Conservation (phyloP, 2,113 vertebrate species). For the Telmatochromis sp. region DNA sequence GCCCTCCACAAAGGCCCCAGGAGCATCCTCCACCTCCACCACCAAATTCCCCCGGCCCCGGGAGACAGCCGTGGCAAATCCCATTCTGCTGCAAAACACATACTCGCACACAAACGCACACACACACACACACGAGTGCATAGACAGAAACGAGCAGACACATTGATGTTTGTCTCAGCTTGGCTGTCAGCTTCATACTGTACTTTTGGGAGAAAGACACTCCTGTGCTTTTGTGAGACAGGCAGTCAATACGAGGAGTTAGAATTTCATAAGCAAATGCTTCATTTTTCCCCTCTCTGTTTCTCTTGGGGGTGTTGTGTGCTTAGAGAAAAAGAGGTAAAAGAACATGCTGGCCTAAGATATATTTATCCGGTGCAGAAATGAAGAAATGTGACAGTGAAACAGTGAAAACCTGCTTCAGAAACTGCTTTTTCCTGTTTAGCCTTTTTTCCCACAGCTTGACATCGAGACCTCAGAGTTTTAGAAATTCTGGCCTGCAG, state of each 20-base stretch:
- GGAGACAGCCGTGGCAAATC: constrained; percentile 59
- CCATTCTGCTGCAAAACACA: constrained; percentile 45
- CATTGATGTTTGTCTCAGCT: constrained; percentile 41
- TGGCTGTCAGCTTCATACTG: constrained; percentile 44
- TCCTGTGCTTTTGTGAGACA: constrained; percentile 10
- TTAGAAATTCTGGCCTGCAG: neutral
- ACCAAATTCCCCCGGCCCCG: constrained; percentile 41
- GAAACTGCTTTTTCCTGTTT: neutral
- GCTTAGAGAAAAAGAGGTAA: neutral
- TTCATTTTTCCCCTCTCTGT: constrained; percentile 15
- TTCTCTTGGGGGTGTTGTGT: constrained; percentile 22
- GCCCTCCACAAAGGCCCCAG: constrained; percentile 51
- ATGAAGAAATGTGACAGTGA: neutral
- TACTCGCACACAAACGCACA: neutral
- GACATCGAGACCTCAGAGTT: neutral
- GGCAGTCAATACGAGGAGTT: constrained; percentile 26
- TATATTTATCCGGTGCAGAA: constrained; percentile 23
- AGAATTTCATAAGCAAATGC: constrained; percentile 53
- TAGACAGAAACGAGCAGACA: neutral
- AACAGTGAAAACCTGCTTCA: neutral
- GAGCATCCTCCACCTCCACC: constrained; percentile 57
- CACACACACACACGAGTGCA: neutral
- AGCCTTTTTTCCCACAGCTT: neutral
- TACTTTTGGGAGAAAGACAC: constrained; percentile 35
- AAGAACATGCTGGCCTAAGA: constrained; percentile 6